Percentiles rank a stretch among this genome's conserved stretches.
Conservation (phyloP, 1,140 invertebrate species). For the Hylyphantes graminicola region DNA sequence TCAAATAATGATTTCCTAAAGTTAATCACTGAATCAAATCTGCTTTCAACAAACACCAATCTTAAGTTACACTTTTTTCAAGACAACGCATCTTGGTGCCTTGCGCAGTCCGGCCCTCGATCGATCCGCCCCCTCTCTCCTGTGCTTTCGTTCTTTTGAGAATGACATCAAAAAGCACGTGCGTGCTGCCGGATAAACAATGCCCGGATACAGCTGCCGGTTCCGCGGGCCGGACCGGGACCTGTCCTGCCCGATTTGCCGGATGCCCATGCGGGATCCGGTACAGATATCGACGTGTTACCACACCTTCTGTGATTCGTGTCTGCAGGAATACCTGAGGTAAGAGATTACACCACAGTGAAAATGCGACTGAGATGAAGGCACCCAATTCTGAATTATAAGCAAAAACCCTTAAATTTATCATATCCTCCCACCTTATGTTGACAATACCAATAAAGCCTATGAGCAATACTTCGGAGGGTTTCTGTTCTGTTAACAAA, state of each 20-base stretch:
- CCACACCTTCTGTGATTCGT: constrained; percentile 67
- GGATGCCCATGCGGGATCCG: constrained; percentile 66
- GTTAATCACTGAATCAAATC: background rate
- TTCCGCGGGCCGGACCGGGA: constrained; percentile 18
- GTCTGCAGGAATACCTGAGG: constrained; percentile 68
- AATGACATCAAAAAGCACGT: background rate
- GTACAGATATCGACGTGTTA: constrained; percentile 67
- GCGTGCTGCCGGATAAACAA: constrained; percentile 23
- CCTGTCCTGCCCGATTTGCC: constrained; percentile 65
- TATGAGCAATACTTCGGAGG: too few relatives aligned
- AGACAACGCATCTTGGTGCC: background rate
- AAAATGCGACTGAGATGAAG: too few relatives aligned
- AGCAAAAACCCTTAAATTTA: too few relatives aligned
- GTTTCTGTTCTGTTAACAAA: too few relatives aligned
- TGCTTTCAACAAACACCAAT: background rate
- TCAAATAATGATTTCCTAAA: too few relatives aligned
- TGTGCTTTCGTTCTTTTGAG: background rate
- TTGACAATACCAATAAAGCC: too few relatives aligned
- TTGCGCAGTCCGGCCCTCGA: background rate
- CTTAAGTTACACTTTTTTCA: background rate
- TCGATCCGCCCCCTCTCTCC: constrained; percentile 6
- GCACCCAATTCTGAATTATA: too few relatives aligned
- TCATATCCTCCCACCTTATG: too few relatives aligned
- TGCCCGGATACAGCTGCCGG: constrained; percentile 54
- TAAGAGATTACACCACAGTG: too few relatives aligned